phyloP scores from a whole-genome alignment of 30 jellyfish, hydroid and myxozoan genomes.

The Aurelia coerulea region DNA sequence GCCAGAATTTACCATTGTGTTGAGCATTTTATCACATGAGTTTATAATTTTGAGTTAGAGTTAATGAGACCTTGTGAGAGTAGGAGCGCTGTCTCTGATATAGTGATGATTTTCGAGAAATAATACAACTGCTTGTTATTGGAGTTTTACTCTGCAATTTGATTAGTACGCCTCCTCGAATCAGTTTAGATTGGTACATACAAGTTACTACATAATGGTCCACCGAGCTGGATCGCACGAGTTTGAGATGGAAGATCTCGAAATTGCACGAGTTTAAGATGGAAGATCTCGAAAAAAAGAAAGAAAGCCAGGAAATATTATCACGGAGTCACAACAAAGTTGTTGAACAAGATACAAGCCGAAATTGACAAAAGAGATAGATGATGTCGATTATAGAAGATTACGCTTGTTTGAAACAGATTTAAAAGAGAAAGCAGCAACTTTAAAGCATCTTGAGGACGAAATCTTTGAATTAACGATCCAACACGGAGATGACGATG shows the following conservation, averaged over 20 bases:
- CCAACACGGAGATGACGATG: too few species aligned
- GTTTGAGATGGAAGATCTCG: neutral
- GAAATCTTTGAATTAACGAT: too few species aligned
- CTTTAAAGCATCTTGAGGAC: too few species aligned
- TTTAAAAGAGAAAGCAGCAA: too few species aligned
- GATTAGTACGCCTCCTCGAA: neutral
- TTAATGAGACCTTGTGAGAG: too few species aligned
- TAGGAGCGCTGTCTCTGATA: too few species aligned
- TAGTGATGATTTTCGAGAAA: too few species aligned
- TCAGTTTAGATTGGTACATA: neutral
- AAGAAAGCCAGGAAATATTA: conserved; percentile 20
- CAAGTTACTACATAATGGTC: conserved; percentile 12
- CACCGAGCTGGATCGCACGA: conserved; percentile 6
- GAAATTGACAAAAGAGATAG: too few species aligned
- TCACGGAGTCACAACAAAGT: conserved; percentile 39
- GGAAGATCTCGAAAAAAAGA: conserved; percentile 26
- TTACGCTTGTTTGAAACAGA: too few species aligned
- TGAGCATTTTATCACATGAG: conserved; percentile 1
- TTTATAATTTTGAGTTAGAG: neutral
- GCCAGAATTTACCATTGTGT: conserved; percentile 1
- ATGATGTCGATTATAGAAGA: too few species aligned
- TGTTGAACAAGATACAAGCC: neutral
- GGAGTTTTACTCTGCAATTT: neutral
- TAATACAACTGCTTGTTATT: too few species aligned
- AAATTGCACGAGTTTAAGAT: conserved; percentile 27